Conservation (phyloP, 2,113 vertebrate species). For the Plectropomus leopardus region DNA sequence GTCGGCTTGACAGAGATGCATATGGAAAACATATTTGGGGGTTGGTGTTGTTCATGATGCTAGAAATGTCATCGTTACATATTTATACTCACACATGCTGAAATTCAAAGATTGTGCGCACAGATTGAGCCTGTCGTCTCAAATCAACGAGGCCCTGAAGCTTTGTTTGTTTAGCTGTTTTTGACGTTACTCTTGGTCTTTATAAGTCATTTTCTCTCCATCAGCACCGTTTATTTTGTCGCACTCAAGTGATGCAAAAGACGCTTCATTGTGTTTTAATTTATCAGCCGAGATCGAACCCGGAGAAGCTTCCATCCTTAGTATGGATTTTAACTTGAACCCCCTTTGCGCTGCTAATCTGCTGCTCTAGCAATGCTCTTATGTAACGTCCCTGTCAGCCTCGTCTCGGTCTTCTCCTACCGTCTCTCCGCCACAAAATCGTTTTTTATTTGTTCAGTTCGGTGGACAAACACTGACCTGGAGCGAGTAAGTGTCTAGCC, state of each 20-base stretch:
- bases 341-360: slow-evolving; percentile 44
- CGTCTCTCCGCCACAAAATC: slow-evolving; percentile 48
- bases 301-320: slow-evolving; percentile 3
- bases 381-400: slow-evolving; percentile 38
- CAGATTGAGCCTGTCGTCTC: background rate
- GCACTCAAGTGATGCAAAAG: slow-evolving; percentile 1
- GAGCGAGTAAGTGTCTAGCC: slow-evolving; percentile 48
- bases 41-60: background rate
- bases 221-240: background rate
- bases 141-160: background rate
- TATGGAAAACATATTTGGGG: background rate
- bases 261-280: background rate
- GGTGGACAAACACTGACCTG: slow-evolving; percentile 56
- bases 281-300: background rate
- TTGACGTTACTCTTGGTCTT: slow-evolving; percentile 1
- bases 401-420: background rate
- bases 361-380: slow-evolving; percentile 34
- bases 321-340: slow-evolving; percentile 51
- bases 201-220: background rate
- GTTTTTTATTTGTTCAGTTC: slow-evolving; percentile 43
- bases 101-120: background rate
- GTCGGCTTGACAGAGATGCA: background rate
- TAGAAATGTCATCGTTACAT: no score
- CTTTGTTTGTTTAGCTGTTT: background rate
- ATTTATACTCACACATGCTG: background rate